Evolutionary conservation across 2,113 vertebrate species (phyloP), one percentile per base, ranked within the genome.

Genomic region (Delphinapterus leucas): DNA sequence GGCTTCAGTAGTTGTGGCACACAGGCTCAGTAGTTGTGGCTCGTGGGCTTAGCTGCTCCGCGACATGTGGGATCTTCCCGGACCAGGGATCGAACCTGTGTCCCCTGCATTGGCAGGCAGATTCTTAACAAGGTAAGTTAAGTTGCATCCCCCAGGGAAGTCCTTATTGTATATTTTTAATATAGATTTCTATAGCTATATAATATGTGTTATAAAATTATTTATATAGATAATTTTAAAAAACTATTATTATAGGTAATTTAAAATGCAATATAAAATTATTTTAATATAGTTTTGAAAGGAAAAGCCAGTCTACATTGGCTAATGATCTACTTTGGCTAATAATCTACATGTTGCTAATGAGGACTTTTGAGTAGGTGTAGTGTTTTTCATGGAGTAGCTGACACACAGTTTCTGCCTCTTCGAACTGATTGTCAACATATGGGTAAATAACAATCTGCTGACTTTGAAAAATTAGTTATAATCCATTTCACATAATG

Each of bases 401-500:
- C 55, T 92, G 36, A 95, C 90, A 93, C 55, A 85, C 31, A 88
- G 12, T 97, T 95, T 94, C 93, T 94, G 31, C 63, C 68, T 95
- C 82, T 97, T 77, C 68, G 89, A 77, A 96, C 47, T 94, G 70
- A 88, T 94, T 93, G 89, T 97, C 96, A 98, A 88, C 96, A 97
- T 97, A 97, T 96, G 98, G 97, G 96, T 98, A 97, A 98, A 95
- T 97, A 98, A 96, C 96, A 95, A 96, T 98, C 96, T 97, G 95
- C 95, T 97, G 97, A 98, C 96, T 97, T 98, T 95, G 96, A 97
- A 97, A 98, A 97, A 98, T 96, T 98, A 96, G 95, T 93, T 98
- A 92, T 97, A 93, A 97, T 90, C 93, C 87, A 96, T 96, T 97
- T 97, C 97, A 88, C 88, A 88, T 79, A 96, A 95, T 90, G 89